Conservation (phyloP, 2,113 vertebrate genomes). For the Mesitornis unicolor region DNA sequence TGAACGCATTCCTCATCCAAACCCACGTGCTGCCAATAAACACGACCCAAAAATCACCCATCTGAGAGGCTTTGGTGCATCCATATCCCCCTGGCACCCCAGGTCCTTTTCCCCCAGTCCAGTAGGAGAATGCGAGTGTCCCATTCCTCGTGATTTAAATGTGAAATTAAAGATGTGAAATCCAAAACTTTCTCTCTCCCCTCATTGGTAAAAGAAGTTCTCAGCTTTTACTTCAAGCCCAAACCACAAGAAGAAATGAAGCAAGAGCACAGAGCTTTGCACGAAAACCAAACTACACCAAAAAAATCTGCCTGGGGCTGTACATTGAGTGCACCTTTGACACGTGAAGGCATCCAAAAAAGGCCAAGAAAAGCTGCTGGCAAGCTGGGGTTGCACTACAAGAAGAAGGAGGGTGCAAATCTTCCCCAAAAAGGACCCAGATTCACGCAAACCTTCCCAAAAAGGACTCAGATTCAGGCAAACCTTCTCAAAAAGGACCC, state of each 20-base stretch:
- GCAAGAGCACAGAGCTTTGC: background rate
- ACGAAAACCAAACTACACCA: background rate
- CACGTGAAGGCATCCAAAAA: background rate
- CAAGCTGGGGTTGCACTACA: background rate
- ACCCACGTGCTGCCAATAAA: background rate
- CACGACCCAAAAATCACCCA: background rate
- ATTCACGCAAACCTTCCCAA: background rate
- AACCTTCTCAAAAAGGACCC: background rate
- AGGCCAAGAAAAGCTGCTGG: background rate
- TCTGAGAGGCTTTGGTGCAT: background rate
- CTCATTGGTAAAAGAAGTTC: background rate
- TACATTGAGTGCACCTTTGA: background rate
- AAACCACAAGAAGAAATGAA: conserved; percentile 36
- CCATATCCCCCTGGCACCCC: background rate
- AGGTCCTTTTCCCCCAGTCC: background rate
- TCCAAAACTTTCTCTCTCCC: background rate
- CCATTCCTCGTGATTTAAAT: conserved; percentile 5
- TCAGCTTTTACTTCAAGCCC: conserved; percentile 10
- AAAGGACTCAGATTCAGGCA: background rate
- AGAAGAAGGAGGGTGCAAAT: background rate
- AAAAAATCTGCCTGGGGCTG: background rate
- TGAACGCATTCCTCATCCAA: background rate
- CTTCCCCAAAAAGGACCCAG: background rate
- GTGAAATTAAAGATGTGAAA: conserved; percentile 54
- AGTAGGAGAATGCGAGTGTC: background rate